phyloP scores from a whole-genome alignment of 2,113 vertebrate species.

The Xenopus borealis region DNA sequence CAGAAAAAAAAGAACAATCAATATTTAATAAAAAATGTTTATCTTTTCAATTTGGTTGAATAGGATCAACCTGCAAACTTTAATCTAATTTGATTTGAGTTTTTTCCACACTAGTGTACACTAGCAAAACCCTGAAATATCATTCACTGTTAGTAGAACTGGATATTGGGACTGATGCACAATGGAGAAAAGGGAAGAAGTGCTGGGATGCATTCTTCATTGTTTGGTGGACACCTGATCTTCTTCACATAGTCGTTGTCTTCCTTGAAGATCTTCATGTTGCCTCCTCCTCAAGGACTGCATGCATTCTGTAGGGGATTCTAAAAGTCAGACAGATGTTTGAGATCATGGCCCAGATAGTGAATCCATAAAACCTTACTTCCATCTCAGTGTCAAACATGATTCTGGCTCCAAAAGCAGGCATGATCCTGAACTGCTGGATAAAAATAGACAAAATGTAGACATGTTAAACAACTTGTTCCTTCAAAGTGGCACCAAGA shows the following conservation, averaged over 20 bases:
- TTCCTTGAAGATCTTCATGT: neutral
- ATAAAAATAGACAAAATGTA: neutral
- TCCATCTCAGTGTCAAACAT: constrained; percentile 68
- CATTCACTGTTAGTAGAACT: too few relatives aligned
- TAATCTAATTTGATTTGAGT: too few relatives aligned
- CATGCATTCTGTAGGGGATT: constrained; percentile 79
- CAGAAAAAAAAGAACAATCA: too few relatives aligned
- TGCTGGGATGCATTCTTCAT: neutral
- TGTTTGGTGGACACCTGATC: neutral
- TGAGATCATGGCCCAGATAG: constrained; percentile 65
- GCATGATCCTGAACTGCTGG: constrained; percentile 75
- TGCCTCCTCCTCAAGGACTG: constrained; percentile 44
- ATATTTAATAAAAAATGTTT: too few relatives aligned
- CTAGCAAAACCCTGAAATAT: too few relatives aligned
- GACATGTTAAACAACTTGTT: neutral
- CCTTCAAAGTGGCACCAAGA: neutral
- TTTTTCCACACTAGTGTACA: too few relatives aligned
- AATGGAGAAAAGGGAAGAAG: too few relatives aligned
- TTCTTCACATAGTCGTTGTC: neutral
- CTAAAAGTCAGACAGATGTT: constrained; percentile 74
- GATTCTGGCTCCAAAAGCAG: constrained; percentile 74
- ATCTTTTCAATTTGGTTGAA: too few relatives aligned
- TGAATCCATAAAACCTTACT: constrained; percentile 61
- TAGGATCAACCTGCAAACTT: too few relatives aligned
- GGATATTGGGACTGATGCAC: too few relatives aligned